Base-by-base conservation (phyloP, 2,113 vertebrate species). In the Bombycilla garrulus region DNA sequence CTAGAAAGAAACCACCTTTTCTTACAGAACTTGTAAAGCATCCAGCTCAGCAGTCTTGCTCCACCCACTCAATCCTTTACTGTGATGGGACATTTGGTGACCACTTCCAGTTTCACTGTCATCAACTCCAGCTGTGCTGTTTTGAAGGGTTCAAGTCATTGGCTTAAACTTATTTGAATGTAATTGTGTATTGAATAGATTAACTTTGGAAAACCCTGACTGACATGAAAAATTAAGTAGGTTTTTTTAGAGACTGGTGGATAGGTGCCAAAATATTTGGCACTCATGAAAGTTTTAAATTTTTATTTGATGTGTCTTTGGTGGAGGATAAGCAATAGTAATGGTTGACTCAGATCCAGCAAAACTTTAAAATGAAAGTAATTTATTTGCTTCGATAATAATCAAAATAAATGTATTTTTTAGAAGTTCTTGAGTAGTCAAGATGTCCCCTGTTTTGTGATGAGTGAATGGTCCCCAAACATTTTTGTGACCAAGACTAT, bases 261-360 rank as follows among this genome's bases (percentile, higher is more conserved):
- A 26, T 28, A 29, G 29, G 60, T 82, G 90, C 96, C 92, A 96
- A 94, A 90, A 90, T 86, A 95, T 48, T 95, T 96, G 86, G 53
- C 76, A 90, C 72, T 33, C 8, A 6, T 60, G 60, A 85, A 65
- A 90, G 71, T 72, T 92, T 86, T 82, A 77, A 83, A 42, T 26
- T 48, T 94, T 72, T 85, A 48, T 86, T 69, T 88, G 54, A 87
- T 93, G 22, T 94, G 38, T 53, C 56, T 72, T 96, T 94, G 92
- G 90, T 65, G 93, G 66, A 66, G 90, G 76, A 62, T n/a, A 93
- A 47, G 44, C 35, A 83, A 25, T 26, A 80, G 48, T 29, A 82
- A 84, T 51, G 19, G 44, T 24, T 95, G 50, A 82, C 35, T 95
- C 0, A 0, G 35, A 62, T 80, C 62, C 80, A 94, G 61, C 29